A percentile compares a stretch with the other conserved stretches of the same genome.
phyloP scores from a whole-genome alignment of 2,888 invertebrate species.

The Nemapogon koenigi region DNA sequence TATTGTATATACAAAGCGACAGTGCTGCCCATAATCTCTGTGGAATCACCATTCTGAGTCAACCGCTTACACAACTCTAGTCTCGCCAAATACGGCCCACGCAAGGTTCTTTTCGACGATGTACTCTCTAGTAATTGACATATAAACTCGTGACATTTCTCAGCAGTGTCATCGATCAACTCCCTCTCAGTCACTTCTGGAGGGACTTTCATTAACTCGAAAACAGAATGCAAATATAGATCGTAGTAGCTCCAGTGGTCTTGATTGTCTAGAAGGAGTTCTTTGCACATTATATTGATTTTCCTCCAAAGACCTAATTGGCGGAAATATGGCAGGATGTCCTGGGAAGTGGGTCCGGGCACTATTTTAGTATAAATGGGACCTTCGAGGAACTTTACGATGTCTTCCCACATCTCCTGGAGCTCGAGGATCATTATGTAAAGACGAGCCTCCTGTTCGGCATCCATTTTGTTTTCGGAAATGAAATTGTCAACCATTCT shows the following conservation, averaged over 20 bases:
- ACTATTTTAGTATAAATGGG: constrained; percentile 73
- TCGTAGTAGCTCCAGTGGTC: constrained; percentile 78
- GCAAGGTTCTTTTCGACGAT: constrained; percentile 52
- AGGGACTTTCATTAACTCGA: constrained; percentile 61
- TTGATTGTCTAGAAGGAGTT: constrained; percentile 74
- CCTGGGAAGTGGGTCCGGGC: constrained; percentile 71
- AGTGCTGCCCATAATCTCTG: constrained; percentile 65
- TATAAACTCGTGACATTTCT: constrained; percentile 52
- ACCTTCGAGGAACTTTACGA: constrained; percentile 81
- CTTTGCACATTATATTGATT: constrained; percentile 76
- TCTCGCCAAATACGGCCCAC: constrained; percentile 86
- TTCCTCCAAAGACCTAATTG: constrained; percentile 77
- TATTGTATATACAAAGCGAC: constrained; percentile 78
- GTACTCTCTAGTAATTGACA: constrained; percentile 58
- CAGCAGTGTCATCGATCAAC: constrained; percentile 40
- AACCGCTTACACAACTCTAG: constrained; percentile 76
- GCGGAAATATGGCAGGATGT: constrained; percentile 76
- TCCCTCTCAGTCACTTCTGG: constrained; percentile 23
- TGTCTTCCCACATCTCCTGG: constrained; percentile 81
- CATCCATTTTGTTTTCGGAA: constrained; percentile 85
- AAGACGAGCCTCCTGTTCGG: constrained; percentile 91
- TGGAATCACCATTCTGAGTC: constrained; percentile 59
- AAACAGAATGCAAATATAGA: constrained; percentile 75
- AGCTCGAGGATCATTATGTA: constrained; percentile 84
- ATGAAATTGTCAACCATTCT: constrained; percentile 93